A percentile compares a stretch with the other conserved stretches of the same genome.
Evolutionary conservation across 2,888 invertebrate species (phyloP).

Genomic region (Andrena dorsata): DNA sequence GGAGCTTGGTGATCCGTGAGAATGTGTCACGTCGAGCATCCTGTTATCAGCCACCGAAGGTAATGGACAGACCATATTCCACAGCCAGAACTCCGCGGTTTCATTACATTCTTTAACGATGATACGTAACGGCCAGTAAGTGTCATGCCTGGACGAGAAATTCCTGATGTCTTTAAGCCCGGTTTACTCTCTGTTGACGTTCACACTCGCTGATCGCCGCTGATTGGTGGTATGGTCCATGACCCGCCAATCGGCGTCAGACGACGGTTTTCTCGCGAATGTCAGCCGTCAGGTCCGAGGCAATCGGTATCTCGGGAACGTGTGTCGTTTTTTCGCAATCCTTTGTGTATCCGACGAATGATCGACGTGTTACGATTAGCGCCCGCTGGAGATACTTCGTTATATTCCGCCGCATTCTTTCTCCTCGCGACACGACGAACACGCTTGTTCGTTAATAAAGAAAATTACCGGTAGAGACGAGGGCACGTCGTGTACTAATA

Average conservation of each 20-base stretch:
- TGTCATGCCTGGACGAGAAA: slow-evolving; percentile 66
- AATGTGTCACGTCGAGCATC: slow-evolving; percentile 65
- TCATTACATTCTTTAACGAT: slow-evolving; percentile 63
- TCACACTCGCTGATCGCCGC: slow-evolving; percentile 59
- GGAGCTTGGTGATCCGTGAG: slow-evolving; percentile 57
- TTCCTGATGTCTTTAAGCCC: slow-evolving; percentile 67
- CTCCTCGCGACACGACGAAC: slow-evolving; percentile 18
- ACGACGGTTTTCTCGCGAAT: slow-evolving; percentile 67
- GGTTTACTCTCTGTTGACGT: slow-evolving; percentile 73
- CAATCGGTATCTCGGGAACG: slow-evolving; percentile 61
- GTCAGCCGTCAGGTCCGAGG: slow-evolving; percentile 67
- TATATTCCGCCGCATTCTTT: slow-evolving; percentile 10
- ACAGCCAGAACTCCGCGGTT: slow-evolving; percentile 26
- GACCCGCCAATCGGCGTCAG: slow-evolving; percentile 68
- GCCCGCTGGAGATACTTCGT: slow-evolving; percentile 36
- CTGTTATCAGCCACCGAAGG: slow-evolving; percentile 57
- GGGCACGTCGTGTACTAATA: slow-evolving; percentile 7
- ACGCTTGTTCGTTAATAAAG: slow-evolving; percentile 31
- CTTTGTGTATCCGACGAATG: slow-evolving; percentile 55
- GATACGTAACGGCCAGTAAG: slow-evolving; percentile 61
- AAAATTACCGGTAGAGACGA: slow-evolving; percentile 47
- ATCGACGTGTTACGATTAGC: slow-evolving; percentile 54
- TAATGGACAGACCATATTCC: slow-evolving; percentile 46
- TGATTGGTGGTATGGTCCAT: slow-evolving; percentile 68
- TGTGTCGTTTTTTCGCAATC: slow-evolving; percentile 63